These are phyloP conservation scores for Acrossocheilus wenchowensis DNA, from an alignment of 2,797 vertebrate genomes.

Conservation along the genomic window DNA sequence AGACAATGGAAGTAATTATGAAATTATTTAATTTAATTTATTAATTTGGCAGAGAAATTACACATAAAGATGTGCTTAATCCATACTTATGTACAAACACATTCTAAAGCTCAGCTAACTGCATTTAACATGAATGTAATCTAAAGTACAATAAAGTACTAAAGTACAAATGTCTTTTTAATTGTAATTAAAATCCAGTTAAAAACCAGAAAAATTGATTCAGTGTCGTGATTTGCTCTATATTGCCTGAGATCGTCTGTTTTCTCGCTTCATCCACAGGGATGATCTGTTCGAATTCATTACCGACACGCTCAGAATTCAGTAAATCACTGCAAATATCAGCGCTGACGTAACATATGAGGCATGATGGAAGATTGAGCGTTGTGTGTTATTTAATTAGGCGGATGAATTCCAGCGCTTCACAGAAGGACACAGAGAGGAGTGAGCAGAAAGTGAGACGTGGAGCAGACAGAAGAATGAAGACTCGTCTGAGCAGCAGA, in stretches of 20 bases:
- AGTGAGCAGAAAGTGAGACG: not conserved
- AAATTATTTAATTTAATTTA: not conserved
- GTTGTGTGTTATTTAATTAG: not conserved
- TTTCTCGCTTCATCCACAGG: not conserved
- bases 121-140: not conserved
- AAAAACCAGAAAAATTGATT: not conserved
- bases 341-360: not conserved
- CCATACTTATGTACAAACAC: not conserved
- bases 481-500: not conserved
- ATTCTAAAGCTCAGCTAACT: not conserved
- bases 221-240: not conserved
- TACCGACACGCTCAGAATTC: not conserved
- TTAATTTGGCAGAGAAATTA: not conserved
- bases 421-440: not conserved
- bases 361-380: not conserved
- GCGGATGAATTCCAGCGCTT: not conserved
- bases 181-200: not conserved
- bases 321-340: conserved; percentile 7
- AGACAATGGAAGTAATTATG: not conserved
- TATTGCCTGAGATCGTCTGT: not conserved
- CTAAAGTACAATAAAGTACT: not conserved
- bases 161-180: too few relatives aligned
- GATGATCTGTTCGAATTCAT: not conserved
- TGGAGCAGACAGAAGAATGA: not conserved
- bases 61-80: not conserved